Evolutionary conservation across 2,888 invertebrate species (phyloP), one percentile per base, ranked within the genome.

Genomic region (Chrysopilus asiliformis): DNA sequence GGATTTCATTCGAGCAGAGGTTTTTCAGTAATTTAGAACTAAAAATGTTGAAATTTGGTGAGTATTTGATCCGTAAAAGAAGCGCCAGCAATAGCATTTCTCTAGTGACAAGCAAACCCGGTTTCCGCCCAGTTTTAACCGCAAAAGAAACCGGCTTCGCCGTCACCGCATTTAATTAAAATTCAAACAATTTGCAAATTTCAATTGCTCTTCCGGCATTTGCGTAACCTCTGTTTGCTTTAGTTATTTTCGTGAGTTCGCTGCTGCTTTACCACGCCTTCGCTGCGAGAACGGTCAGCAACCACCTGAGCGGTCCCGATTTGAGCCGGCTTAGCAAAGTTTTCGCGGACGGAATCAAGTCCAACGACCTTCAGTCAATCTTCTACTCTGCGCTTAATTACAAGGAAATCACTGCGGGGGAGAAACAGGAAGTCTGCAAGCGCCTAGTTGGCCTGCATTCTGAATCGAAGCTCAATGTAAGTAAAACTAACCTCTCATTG

Each of bases 301-400:
- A 50, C 29, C 56, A 62, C 45, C 44, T 64, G 39, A 52, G 50
- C 14, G 38, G 50, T 22, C 46, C 52, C 16, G 63, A 63, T 47
- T 43, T 57, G 29, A 51, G 49, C 43, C 59, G 62, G 45, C 52
- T 64, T 22, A 54, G 61, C 32, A 52, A 53, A 30, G 60, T 64
- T 2, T 64, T 61, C 40, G 43, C 44, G n/a, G 56, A 58, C 39
- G 70, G 68, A 22, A 47, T 70, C 4, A 64, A 62, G 41, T 71
- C 68, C 38, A 68, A 69, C 46, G 83, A 85, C 55, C 52, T 81
- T 30, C 63, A 72, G 36, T 63, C 74, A 4, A 59, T 81, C 19
- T 81, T 85, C 56, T 80, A 81, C 65, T 76, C 82, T 3, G 68
- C 79, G 1, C 67, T 76, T 36, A 90, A 87, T 31, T 70, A 79